Evolutionary conservation across 2,888 invertebrate genomes (phyloP).

Genomic region (Pyrgus malvae): DNA sequence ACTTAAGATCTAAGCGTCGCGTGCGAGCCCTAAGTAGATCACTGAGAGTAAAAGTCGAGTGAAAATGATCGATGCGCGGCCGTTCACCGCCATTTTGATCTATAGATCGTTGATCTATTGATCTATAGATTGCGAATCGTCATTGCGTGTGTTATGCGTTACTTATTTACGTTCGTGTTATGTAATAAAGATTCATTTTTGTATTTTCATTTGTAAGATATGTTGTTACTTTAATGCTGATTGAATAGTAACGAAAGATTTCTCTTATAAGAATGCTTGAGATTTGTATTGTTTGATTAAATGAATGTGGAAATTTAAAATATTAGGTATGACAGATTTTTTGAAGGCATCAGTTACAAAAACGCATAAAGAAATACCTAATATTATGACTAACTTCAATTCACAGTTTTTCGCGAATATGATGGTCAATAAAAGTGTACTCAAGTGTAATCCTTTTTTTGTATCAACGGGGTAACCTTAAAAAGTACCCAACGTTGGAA

Average conservation of each 20-base stretch:
- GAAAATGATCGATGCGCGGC: constrained; percentile 42
- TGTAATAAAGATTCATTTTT: constrained; percentile 12
- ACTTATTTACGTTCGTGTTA: constrained; percentile 16
- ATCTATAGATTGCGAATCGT: constrained; percentile 31
- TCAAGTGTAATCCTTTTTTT: too few relatives aligned
- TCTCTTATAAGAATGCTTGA: background rate
- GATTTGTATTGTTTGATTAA: too few relatives aligned
- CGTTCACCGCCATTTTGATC: constrained; percentile 41
- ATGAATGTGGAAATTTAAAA: too few relatives aligned
- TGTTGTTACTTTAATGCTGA: background rate
- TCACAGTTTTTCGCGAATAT: too few relatives aligned
- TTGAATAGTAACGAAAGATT: background rate
- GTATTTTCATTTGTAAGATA: background rate
- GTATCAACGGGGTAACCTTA: too few relatives aligned
- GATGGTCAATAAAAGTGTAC: too few relatives aligned
- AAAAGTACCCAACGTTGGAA: too few relatives aligned
- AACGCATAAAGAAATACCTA: too few relatives aligned
- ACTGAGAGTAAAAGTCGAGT: constrained; percentile 40
- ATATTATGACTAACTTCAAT: too few relatives aligned
- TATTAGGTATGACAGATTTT: too few relatives aligned
- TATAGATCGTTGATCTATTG: constrained; percentile 1
- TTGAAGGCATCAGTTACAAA: too few relatives aligned
- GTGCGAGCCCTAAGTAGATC: constrained; percentile 21
- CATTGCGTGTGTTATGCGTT: constrained; percentile 9
- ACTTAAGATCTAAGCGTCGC: constrained; percentile 5